Evolutionary conservation across 2,888 invertebrate genomes (phyloP), one percentile per base, ranked within the genome.

Genomic region (Sinopyrophorus schimmeli): DNA sequence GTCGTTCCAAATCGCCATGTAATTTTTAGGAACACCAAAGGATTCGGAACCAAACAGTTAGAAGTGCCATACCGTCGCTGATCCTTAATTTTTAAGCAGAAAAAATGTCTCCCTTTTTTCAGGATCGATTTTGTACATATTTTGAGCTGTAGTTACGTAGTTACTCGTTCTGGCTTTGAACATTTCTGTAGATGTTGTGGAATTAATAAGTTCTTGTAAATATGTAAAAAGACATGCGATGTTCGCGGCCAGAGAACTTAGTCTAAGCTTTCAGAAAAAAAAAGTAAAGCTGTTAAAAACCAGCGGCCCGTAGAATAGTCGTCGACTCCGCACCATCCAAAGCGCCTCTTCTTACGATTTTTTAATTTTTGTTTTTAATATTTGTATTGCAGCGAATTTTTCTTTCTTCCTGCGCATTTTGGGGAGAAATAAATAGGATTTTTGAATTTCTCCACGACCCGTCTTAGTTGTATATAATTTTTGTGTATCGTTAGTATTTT

Each of bases 51-150:
- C 71, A 64, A 64, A 59, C 68, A 70, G 70, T 66, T 59, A 63
- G 70, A 72, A 72, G 71, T 70, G 73, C 73, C 73, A 73, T 73
- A 71, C 73, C 68, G 61, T 57, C 53, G 60, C 60, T 58, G 62
- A 56, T 54, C 57, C 43, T 43, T n/a, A n/a, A n/a, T 46, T 44
- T 31, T 23, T n/a, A 23, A 34, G 7, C 15, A 14, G 28, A 40
- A 38, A 31, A 26, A 21, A 39, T 28, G 16, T 34, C 17, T 34
- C 47, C 42, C 35, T 49, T 54, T n/a, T 63, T 63, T 66, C 65
- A 68, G 68, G 65, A 67, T 66, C 66, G 63, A 62, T 62, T 66
- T 62, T 64, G 59, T 57, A 59, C 53, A 51, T 43, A 41, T 30
- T 51, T 42, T 39, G 28, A 41, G 41, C 42, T 32, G 44, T 40